Evolutionary conservation across 2,797 vertebrate genomes (phyloP).

Genomic region (Okamejei kenojei): DNA sequence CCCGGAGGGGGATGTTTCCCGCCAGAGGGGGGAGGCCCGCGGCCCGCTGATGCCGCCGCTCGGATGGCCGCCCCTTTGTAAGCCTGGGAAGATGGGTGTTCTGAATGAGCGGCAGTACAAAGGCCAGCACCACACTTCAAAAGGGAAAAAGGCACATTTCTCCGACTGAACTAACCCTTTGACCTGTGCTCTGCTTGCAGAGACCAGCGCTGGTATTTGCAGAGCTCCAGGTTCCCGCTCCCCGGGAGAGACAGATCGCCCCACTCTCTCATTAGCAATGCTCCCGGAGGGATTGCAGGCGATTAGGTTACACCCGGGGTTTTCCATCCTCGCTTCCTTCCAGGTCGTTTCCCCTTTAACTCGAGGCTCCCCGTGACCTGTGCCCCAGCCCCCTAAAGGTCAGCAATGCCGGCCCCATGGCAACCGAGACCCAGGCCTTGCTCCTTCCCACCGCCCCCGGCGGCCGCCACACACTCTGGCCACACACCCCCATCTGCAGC

Average conservation of each 20-base stretch:
- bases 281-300: neutral
- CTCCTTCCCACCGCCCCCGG: neutral
- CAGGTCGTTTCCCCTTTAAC: neutral
- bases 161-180: constrained; percentile 35
- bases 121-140: constrained; percentile 26
- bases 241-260: neutral
- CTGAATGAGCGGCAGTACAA: constrained; percentile 35
- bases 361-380: neutral
- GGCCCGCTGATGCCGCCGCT: neutral
- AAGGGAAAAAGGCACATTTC: constrained; percentile 34
- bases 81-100: constrained; percentile 34
- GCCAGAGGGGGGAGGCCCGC: neutral
- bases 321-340: neutral
- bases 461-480: too few species aligned
- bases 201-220: constrained; percentile 30
- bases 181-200: constrained; percentile 27
- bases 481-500: neutral
- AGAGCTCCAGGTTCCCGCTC: constrained; percentile 21
- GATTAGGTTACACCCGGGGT: neutral
- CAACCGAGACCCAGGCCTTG: neutral
- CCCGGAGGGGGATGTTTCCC: neutral
- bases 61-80: neutral
- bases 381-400: neutral
- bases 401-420: neutral
- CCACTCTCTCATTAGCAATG: constrained; percentile 20